phyloP scores from a whole-genome alignment of 2,888 invertebrate species.

The Volucella bombylans region DNA sequence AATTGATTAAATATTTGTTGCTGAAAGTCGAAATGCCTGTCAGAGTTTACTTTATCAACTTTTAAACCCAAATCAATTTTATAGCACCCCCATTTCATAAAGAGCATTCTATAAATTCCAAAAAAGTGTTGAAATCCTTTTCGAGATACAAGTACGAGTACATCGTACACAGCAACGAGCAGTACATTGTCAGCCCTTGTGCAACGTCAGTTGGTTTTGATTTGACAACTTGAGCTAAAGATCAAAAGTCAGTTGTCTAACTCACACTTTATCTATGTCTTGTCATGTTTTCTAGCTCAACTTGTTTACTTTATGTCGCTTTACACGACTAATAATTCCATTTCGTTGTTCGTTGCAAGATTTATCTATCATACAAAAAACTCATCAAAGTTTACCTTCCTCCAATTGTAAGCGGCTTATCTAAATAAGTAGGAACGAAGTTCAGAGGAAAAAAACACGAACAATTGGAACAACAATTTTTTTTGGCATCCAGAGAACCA shows the following conservation, averaged over 20 bases:
- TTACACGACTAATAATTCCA: constrained; percentile 13
- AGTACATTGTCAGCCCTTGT: constrained; percentile 2
- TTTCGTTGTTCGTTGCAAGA: constrained; percentile 28
- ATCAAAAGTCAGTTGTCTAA: constrained; percentile 8
- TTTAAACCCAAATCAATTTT: too few species aligned
- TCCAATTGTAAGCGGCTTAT: constrained; percentile 43
- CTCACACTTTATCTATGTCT: constrained; percentile 21
- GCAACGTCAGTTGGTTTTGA: background rate
- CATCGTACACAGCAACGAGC: background rate
- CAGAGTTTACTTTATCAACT: too few species aligned
- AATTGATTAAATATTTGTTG: too few species aligned
- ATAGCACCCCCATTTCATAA: too few species aligned
- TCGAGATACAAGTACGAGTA: constrained; percentile 6
- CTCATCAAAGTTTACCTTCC: constrained; percentile 26
- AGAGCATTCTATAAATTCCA: background rate
- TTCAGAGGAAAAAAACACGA: constrained; percentile 20
- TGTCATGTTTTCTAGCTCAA: constrained; percentile 19
- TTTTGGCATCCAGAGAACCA: constrained; percentile 28
- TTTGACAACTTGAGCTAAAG: background rate
- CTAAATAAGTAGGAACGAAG: constrained; percentile 1
- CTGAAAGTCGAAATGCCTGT: too few species aligned
- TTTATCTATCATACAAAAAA: constrained; percentile 31
- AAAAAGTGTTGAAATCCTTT: constrained; percentile 8
- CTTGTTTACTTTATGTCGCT: constrained; percentile 26
- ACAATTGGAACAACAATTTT: constrained; percentile 33